These are phyloP conservation scores for Martes martes DNA, from an alignment of 2,113 vertebrate genomes.

Conservation along the genomic window DNA sequence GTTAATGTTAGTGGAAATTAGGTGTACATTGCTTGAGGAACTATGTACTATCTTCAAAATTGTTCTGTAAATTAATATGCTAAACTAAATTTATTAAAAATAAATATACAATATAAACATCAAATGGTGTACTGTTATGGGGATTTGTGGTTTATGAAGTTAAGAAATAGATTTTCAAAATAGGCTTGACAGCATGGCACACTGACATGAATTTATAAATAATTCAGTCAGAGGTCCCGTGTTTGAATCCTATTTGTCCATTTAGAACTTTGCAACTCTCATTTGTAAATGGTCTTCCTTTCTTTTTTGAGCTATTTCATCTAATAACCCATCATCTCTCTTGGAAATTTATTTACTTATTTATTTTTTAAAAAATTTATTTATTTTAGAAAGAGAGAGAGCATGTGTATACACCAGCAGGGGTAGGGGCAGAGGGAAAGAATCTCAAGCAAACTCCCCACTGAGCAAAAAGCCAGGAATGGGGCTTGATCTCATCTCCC, in stretches of 20 bases:
- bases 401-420: background rate
- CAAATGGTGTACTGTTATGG: background rate
- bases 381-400: background rate
- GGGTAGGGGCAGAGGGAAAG: background rate
- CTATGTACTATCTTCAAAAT: background rate
- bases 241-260: background rate
- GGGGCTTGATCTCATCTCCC: background rate
- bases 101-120: background rate
- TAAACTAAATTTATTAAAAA: background rate
- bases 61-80: background rate
- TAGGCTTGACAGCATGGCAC: background rate
- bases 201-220: background rate
- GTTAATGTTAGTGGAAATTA: background rate
- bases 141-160: background rate
- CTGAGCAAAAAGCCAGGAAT: background rate
- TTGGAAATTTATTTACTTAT: background rate
- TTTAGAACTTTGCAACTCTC: background rate
- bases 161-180: background rate
- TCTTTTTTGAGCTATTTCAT: background rate
- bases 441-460: background rate
- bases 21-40: background rate
- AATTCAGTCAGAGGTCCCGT: background rate
- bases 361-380: background rate
- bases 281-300: background rate
- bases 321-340: background rate